A percentile compares a stretch with the other conserved stretches of the same genome.
Conservation (phyloP, 2,797 vertebrate species). For the Smutsia temminckii region DNA sequence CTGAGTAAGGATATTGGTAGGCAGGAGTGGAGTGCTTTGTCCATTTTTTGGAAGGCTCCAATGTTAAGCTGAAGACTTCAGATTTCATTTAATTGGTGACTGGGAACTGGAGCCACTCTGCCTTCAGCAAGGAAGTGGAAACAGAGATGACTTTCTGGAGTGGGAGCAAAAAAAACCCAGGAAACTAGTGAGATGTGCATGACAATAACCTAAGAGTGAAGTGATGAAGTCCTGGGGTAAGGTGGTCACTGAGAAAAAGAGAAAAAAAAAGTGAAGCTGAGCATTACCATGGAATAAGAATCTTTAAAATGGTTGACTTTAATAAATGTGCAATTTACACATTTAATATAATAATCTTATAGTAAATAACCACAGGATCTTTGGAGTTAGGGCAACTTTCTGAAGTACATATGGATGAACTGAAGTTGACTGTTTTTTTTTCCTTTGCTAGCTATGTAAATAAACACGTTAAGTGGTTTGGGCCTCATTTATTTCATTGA, state of each 20-base stretch:
- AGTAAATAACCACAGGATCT: background rate
- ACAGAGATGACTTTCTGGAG: background rate
- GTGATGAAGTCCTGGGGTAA: background rate
- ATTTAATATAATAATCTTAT: constrained; percentile 23
- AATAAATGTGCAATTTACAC: background rate
- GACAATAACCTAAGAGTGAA: background rate
- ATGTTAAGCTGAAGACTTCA: background rate
- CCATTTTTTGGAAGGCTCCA: background rate
- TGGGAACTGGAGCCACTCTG: background rate
- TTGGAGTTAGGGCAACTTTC: background rate
- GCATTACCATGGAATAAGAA: background rate
- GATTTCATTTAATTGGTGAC: background rate
- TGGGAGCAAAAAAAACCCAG: background rate
- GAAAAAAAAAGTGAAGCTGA: background rate
- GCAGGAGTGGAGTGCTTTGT: background rate
- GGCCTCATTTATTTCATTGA: background rate
- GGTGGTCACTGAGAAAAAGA: background rate
- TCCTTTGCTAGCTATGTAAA: background rate
- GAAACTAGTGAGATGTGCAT: background rate
- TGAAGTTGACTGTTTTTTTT: background rate
- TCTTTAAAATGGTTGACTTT: background rate
- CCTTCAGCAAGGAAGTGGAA: background rate
- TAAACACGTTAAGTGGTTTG: background rate
- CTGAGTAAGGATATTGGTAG: background rate
- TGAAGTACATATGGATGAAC: background rate